Evolutionary conservation across 2,888 invertebrate species (phyloP), one percentile per base, ranked within the genome.

Genomic region (Pterostichus madidus): DNA sequence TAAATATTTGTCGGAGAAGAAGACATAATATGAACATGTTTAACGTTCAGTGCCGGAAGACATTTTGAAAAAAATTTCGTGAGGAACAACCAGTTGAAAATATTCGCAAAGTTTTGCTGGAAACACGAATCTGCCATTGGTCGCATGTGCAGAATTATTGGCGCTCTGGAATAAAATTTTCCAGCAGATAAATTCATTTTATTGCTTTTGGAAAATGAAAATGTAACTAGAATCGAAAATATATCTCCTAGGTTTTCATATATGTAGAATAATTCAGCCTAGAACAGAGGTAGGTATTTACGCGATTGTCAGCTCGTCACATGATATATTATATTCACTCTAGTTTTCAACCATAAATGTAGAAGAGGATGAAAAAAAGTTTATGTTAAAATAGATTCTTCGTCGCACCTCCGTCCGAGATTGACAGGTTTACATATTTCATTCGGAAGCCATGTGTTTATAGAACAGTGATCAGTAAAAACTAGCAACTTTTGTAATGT

Each of bases 171-270:
- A 56, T 73, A 81, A 73, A 81, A 81, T 75, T 81, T 81, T 81
- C 81, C 81, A 44, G 59, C 73, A 81, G 59, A 81, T 81, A 81
- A 81, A 81, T 81, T 81, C 68, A 81, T 73, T 81, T 81, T 81
- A 81, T 81, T 75, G 81, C 81, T 73, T 80, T 80, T 75, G 59
- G 73, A 81, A 81, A 81, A 81, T 81, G 81, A 81, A 81, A 81
- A 81, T 75, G 81, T 81, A 81, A 81, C 81, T 75, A 80, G 80
- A 71, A 80, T 79, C 56, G 81, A 81, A 56, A 73, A 73, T 80
- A 80, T 80, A 53, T 15, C 49, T 44, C 73, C 73, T 44, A 73
- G 73, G 15, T 68, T 68, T 17, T 35, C 68, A 17, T 15, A 5
- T 13, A 53, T 15, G n/a, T 13, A 53, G 3, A 53, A 53, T 15